Conservation (phyloP, 2,888 invertebrate species). For the Tipula lateralis region DNA sequence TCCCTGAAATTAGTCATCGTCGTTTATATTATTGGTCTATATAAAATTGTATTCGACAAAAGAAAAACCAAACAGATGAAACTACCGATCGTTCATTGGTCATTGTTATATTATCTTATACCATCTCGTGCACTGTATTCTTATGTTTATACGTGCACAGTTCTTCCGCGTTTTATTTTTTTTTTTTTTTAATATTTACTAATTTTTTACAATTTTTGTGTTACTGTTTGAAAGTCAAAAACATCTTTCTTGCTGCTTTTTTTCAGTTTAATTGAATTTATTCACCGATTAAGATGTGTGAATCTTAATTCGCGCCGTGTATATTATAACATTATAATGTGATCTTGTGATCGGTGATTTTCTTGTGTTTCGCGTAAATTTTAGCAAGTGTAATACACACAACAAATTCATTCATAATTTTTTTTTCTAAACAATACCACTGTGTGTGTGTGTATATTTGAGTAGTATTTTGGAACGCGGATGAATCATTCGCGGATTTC, state of each 20-base stretch:
- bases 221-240: conserved; percentile 5
- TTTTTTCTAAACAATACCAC: background rate
- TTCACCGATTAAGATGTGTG: conserved; percentile 5
- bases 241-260: background rate
- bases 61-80: background rate
- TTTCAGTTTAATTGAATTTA: conserved; percentile 11
- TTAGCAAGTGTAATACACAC: background rate
- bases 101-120: background rate
- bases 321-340: too few relatives aligned
- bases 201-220: conserved; percentile 4
- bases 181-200: background rate
- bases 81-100: background rate
- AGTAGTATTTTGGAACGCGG: background rate
- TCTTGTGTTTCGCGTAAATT: background rate
- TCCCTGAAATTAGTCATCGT: background rate
- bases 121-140: background rate
- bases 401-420: background rate
- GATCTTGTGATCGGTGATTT: background rate
- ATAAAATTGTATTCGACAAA: background rate
- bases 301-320: background rate
- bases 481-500: background rate
- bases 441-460: background rate
- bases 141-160: background rate
- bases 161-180: background rate
- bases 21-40: background rate